Conservation (phyloP, 2,888 invertebrate species). For the Xylota segnis region DNA sequence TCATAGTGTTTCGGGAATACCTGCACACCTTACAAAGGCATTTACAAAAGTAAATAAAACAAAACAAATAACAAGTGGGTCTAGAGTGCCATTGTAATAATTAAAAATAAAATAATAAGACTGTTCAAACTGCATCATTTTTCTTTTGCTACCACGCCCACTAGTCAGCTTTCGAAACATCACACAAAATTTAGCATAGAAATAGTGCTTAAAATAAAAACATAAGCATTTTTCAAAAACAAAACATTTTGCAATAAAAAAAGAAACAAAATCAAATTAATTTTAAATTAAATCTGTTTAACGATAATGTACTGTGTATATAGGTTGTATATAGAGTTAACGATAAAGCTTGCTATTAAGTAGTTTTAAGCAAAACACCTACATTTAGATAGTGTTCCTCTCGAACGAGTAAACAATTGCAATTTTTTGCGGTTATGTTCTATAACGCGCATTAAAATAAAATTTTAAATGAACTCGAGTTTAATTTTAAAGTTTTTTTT, state of each 20-base stretch:
- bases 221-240: too few relatives aligned
- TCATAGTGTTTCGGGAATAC: constrained; percentile 38
- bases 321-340: constrained; percentile 70
- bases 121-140: constrained; percentile 53
- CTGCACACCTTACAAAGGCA: constrained; percentile 57
- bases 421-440: constrained; percentile 7
- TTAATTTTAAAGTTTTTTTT: not conserved
- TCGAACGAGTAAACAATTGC: constrained; percentile 38
- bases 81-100: constrained; percentile 59
- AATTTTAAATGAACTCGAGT: not conserved
- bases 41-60: constrained; percentile 49
- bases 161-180: constrained; percentile 62
- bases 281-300: constrained; percentile 23
- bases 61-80: constrained; percentile 54
- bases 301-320: constrained; percentile 65
- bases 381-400: constrained; percentile 6
- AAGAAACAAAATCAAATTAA: not conserved
- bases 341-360: constrained; percentile 31
- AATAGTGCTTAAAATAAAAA: not conserved
- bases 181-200: not conserved
- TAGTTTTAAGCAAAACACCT: constrained; percentile 21
- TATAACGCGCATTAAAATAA: constrained; percentile 18
- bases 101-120: constrained; percentile 64
- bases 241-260: constrained; percentile 29
- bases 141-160: constrained; percentile 43